These are phyloP conservation scores for Meles meles DNA, from an alignment of 2,113 vertebrate species.

Conservation along the genomic window DNA sequence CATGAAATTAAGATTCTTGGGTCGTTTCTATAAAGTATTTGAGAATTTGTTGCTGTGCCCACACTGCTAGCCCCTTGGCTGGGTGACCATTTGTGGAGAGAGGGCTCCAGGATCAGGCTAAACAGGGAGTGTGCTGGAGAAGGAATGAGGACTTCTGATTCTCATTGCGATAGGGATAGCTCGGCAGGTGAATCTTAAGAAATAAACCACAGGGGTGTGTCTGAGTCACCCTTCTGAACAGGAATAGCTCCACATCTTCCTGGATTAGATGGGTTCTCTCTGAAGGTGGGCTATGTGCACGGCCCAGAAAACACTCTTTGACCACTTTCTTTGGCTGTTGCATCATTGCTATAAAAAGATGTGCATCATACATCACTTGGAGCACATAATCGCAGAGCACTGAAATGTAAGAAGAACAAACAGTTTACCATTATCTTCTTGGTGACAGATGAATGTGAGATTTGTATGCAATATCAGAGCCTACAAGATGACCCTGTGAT, in stretches of 20 bases:
- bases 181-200: background rate
- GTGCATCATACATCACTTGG: background rate
- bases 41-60: background rate
- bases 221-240: background rate
- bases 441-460: background rate
- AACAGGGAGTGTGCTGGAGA: background rate
- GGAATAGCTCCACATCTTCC: background rate
- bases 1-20: background rate
- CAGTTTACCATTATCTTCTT: conserved; percentile 36
- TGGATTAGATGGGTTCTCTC: background rate
- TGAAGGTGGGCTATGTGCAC: background rate
- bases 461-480: background rate
- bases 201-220: background rate
- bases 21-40: background rate
- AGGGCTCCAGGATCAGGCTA: background rate
- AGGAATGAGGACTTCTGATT: background rate
- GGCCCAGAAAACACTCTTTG: conserved; percentile 32
- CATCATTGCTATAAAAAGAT: background rate
- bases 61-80: background rate
- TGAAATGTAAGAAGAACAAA: conserved; percentile 5
- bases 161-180: background rate
- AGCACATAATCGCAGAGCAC: conserved; percentile 26
- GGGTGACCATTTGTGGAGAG: background rate
- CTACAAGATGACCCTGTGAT: background rate
- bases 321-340: conserved; percentile 36